These are phyloP conservation scores for Zelleria hepariella DNA, from an alignment of 2,888 invertebrate genomes.

Conservation along the genomic window DNA sequence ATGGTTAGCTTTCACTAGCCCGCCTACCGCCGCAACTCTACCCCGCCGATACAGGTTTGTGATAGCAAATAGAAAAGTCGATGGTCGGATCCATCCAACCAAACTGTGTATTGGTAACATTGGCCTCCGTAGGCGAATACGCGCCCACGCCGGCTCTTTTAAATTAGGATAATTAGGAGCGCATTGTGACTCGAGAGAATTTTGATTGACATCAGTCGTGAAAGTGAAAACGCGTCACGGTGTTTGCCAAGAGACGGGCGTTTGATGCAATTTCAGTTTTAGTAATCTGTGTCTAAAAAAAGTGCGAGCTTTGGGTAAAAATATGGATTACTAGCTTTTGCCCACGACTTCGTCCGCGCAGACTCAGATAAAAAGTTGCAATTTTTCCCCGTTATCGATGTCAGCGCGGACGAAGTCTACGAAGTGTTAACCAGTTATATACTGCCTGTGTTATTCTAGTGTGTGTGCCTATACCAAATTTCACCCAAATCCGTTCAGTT, in stretches of 20 bases:
- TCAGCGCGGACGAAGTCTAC: too few relatives aligned
- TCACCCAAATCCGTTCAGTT: too few relatives aligned
- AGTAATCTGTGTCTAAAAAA: neutral
- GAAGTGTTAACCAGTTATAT: too few relatives aligned
- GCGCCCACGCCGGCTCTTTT: conserved; percentile 11
- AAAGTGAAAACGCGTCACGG: conserved; percentile 65
- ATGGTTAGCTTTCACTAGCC: conserved; percentile 45
- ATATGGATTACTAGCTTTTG: neutral
- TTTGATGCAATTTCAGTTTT: conserved; percentile 24
- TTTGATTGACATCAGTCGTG: conserved; percentile 57
- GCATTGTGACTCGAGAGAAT: conserved; percentile 23
- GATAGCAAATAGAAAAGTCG: conserved; percentile 6
- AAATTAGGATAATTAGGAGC: conserved; percentile 43
- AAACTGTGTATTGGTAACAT: conserved; percentile 5
- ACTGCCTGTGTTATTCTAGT: too few relatives aligned
- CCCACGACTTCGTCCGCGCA: neutral
- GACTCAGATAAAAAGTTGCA: too few relatives aligned
- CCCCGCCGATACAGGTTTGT: conserved; percentile 27
- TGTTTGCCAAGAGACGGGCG: conserved; percentile 58
- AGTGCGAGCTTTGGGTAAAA: neutral
- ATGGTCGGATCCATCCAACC: neutral
- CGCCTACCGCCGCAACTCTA: conserved; percentile 35
- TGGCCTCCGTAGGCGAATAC: neutral
- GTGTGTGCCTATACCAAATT: too few relatives aligned
- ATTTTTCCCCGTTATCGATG: too few relatives aligned